These are phyloP conservation scores for Rhynchophorus ferrugineus DNA, from an alignment of 1,140 invertebrate genomes.

Conservation along the genomic window DNA sequence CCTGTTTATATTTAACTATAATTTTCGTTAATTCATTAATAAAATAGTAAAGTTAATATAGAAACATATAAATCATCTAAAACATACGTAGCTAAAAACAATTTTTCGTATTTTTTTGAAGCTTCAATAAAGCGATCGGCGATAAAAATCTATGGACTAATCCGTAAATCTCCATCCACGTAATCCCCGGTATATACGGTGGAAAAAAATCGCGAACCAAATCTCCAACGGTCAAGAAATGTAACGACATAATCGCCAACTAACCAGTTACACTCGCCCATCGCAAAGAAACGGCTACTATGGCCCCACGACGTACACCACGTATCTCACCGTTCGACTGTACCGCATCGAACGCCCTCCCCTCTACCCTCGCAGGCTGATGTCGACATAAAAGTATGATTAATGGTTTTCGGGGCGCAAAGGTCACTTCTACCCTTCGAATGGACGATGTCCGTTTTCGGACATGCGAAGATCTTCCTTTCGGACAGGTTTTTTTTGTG, in stretches of 20 bases:
- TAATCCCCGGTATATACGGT: too few species aligned
- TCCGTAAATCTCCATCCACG: too few species aligned
- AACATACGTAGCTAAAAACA: too few species aligned
- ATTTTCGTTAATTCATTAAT: too few species aligned
- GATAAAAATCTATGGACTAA: too few species aligned
- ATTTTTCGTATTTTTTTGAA: too few species aligned
- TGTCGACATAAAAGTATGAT: conserved; percentile 24
- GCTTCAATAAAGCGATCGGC: too few species aligned
- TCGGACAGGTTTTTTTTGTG: neutral
- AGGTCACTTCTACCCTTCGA: conserved; percentile 20
- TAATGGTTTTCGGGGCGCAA: conserved; percentile 20
- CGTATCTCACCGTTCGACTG: neutral
- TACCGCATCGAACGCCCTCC: neutral
- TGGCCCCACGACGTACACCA: neutral
- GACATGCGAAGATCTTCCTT: conserved; percentile 7
- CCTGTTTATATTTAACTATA: too few species aligned
- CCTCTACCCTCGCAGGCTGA: neutral
- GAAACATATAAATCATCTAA: too few species aligned
- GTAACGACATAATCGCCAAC: conserved; percentile 24
- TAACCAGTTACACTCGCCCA: conserved; percentile 6
- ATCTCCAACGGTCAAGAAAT: conserved; percentile 22
- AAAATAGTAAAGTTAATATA: too few species aligned
- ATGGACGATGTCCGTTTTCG: too few species aligned
- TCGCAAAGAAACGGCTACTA: conserved; percentile 2
- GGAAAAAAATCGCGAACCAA: conserved; percentile 19